Evolutionary conservation across 2,888 invertebrate genomes (phyloP).

Genomic region (Drosophila kanekoi): DNA sequence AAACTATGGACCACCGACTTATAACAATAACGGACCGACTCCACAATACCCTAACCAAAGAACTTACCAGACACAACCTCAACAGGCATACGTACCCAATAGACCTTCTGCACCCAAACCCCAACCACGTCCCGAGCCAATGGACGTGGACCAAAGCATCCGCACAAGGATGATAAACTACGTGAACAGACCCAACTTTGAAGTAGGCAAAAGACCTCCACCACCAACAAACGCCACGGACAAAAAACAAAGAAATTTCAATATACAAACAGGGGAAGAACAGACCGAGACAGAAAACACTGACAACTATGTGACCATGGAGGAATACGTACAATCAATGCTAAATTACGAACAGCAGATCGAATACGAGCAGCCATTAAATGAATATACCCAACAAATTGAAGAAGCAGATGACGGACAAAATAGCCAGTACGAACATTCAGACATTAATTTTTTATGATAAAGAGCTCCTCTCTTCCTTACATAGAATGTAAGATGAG

Average conservation of each 20-base stretch:
- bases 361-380: neutral
- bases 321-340: neutral
- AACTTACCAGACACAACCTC: neutral
- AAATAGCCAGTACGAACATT: neutral
- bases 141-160: neutral
- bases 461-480: slow-evolving; percentile 3
- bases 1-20: neutral
- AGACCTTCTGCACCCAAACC: neutral
- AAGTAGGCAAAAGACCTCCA: slow-evolving; percentile 2
- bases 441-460: neutral
- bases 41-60: neutral
- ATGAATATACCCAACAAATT: neutral
- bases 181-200: slow-evolving; percentile 2
- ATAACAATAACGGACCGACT: neutral
- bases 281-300: neutral
- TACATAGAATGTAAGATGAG: neutral
- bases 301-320: neutral
- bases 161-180: neutral
- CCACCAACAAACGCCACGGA: neutral
- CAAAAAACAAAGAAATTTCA: slow-evolving; percentile 1
- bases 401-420: neutral
- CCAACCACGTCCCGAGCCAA: neutral
- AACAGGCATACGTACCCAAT: neutral
- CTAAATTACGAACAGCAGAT: neutral
- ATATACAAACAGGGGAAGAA: slow-evolving; percentile 4